Evolutionary conservation across 1,140 invertebrate genomes (phyloP).

Genomic region (Tetragonula clypearis): DNA sequence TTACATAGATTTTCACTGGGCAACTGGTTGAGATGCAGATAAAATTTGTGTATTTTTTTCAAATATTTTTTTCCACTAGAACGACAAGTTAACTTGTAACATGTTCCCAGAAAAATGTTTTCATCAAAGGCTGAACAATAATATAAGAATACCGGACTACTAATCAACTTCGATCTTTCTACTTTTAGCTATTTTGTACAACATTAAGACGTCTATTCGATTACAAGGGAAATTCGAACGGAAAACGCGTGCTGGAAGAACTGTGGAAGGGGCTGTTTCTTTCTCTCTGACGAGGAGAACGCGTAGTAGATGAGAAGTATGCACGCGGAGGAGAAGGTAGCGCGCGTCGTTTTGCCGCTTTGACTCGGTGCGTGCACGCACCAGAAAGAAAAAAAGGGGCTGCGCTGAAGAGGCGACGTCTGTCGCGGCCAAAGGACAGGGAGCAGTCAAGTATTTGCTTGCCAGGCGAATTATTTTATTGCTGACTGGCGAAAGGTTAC

Average conservation of each 20-base stretch:
- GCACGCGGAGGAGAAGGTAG: not conserved
- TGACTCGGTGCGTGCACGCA: slow-evolving; percentile 40
- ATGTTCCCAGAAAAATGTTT: too few species aligned
- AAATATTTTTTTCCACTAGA: too few species aligned
- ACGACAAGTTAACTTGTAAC: too few species aligned
- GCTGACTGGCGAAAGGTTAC: slow-evolving; percentile 39
- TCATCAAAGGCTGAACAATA: too few species aligned
- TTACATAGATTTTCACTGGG: too few species aligned
- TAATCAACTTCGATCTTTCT: too few species aligned
- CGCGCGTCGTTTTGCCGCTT: slow-evolving; percentile 37
- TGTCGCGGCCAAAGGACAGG: slow-evolving; percentile 45
- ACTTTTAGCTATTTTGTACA: too few species aligned
- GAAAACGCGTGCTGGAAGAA: not conserved
- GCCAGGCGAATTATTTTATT: slow-evolving; percentile 56
- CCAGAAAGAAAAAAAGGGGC: slow-evolving; percentile 50
- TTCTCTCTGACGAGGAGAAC: slow-evolving; percentile 3
- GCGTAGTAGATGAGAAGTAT: slow-evolving; percentile 7
- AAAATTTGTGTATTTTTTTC: too few species aligned
- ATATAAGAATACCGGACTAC: too few species aligned
- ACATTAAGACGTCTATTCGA: too few species aligned
- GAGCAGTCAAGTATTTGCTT: slow-evolving; percentile 54
- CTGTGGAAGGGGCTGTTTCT: not conserved
- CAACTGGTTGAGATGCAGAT: too few species aligned
- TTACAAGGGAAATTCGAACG: not conserved
- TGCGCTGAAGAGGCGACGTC: slow-evolving; percentile 60